Base-by-base conservation (phyloP, 2,888 invertebrate genomes). In the Escarpia spicata region DNA sequence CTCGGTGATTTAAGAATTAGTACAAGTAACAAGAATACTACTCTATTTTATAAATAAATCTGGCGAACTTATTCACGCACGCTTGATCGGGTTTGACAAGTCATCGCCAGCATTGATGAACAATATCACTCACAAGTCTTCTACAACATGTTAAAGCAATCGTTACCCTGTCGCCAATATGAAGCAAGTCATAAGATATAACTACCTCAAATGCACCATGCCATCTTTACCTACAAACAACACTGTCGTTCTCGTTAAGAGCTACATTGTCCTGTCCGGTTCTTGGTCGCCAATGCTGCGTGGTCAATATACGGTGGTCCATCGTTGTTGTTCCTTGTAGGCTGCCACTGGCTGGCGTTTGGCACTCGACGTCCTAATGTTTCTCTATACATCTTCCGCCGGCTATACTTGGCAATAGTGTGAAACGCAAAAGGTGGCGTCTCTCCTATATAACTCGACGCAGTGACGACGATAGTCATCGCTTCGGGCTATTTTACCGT, bases 371-470 rank as follows among this genome's bases (percentile, higher is more conserved):
- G 75, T 75, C 6, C 75, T 4, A 26, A 26, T 75, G 15, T 75
- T 6, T 75, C 75, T 0, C 26, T 3, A 26, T 6, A 75, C 75
- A 3, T 15, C 75, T 75, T 75, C 75, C 75, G 75, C 26, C 75
- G 75, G 26, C 75, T 26, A 75, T 26, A 75, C n/a, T 75, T 75
- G 75, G 75, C 75, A 15, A 4, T 26, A 19, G 60, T 60, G 75
- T 75, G 75, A 75, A 26, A 75, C 4, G 75, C 75, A 75, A 26
- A 75, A n/a, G 75, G 75, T n/a, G 26, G 26, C 75, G 75, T 75
- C 75, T 75, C 75, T 75, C 75, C 75, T 75, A 75, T 75, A 75
- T 75, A 75, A 75, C 75, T 75, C 75, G n/a, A 75, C 75, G n/a
- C 52, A 75, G 75, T 75, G 26, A 75, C n/a, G 75, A 6, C 26